phyloP scores from a whole-genome alignment of 2,888 invertebrate genomes.

The Zelleria hepariella region DNA sequence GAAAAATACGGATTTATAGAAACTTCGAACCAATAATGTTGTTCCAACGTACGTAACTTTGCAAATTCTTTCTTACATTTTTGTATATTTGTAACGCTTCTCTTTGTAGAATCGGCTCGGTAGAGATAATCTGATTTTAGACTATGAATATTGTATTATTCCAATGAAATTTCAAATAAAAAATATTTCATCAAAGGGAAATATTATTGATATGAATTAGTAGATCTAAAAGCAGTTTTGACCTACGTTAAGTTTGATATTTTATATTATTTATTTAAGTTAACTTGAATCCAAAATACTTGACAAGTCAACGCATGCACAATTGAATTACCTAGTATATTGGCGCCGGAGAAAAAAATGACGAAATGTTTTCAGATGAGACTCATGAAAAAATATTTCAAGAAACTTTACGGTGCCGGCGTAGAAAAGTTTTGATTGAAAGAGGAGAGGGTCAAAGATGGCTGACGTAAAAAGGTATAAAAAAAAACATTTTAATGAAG shows the following conservation, averaged over 20 bases:
- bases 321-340: background rate
- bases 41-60: background rate
- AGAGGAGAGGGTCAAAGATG: conserved; percentile 1
- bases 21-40: background rate
- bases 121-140: background rate
- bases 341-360: background rate
- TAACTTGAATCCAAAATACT: background rate
- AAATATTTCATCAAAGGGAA: background rate
- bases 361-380: background rate
- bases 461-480: background rate
- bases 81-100: background rate
- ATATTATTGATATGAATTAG: background rate
- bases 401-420: background rate
- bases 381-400: background rate
- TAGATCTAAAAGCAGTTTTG: background rate
- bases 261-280: no score
- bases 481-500: conserved; percentile 4
- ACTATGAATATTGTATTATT: background rate
- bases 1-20: background rate
- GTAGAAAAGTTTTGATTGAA: conserved; percentile 3
- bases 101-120: background rate
- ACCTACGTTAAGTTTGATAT: background rate
- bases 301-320: background rate
- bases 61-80: background rate
- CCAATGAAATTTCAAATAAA: background rate